Evolutionary conservation across 2,888 invertebrate species (phyloP).

Genomic region (Timandra comae): DNA sequence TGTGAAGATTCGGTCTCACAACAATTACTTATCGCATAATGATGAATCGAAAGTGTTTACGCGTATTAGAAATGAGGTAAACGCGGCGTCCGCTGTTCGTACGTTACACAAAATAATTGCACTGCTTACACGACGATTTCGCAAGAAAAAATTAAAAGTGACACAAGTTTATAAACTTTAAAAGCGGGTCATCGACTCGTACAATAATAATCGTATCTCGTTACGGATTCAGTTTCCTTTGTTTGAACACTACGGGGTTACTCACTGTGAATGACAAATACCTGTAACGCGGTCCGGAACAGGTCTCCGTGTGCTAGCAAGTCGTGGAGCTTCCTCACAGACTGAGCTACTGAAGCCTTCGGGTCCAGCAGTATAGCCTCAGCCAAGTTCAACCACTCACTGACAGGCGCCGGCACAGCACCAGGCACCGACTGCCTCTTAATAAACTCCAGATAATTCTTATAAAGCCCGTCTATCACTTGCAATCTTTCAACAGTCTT

Average conservation of each 20-base stretch:
- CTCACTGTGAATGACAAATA: slow-evolving; percentile 51
- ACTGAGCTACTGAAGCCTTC: slow-evolving; percentile 72
- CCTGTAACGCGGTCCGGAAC: slow-evolving; percentile 81
- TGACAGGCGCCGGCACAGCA: slow-evolving; percentile 51
- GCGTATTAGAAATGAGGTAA: too few relatives aligned
- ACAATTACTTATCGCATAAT: too few relatives aligned
- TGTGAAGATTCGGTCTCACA: too few relatives aligned
- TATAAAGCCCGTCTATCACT: slow-evolving; percentile 79
- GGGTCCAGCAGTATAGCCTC: slow-evolving; percentile 81
- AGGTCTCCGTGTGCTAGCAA: slow-evolving; percentile 77
- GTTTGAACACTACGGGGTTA: slow-evolving; percentile 14
- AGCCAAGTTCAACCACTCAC: slow-evolving; percentile 78
- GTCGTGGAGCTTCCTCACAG: slow-evolving; percentile 77
- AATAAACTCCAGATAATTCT: slow-evolving; percentile 80
- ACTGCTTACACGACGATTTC: too few relatives aligned
- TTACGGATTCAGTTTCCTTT: slow-evolving; percentile 17
- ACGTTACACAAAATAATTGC: too few relatives aligned
- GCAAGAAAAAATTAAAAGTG: slow-evolving; percentile 9
- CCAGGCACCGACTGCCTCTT: slow-evolving; percentile 53
- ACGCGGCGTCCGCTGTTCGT: too few relatives aligned
- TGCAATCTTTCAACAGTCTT: slow-evolving; percentile 78
- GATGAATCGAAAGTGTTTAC: too few relatives aligned
- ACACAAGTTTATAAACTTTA: slow-evolving; percentile 18
- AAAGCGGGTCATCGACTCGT: slow-evolving; percentile 25
- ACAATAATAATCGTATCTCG: slow-evolving; percentile 7